These are phyloP conservation scores for Pocillopora grandis DNA, from an alignment of 92 coral and sea anemone genomes.

Conservation along the genomic window DNA sequence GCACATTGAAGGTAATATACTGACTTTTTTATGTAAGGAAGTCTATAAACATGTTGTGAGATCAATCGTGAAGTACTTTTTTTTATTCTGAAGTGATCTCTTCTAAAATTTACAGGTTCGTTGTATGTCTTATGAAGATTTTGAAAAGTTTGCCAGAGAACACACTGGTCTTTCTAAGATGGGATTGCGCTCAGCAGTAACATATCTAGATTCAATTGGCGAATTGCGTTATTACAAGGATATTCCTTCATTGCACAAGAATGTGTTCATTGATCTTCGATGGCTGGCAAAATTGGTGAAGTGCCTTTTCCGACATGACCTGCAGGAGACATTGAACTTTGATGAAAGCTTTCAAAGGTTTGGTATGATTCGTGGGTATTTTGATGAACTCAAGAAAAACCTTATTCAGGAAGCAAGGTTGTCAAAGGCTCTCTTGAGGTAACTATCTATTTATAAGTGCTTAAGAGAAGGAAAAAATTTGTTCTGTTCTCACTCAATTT, in stretches of 20 bases:
- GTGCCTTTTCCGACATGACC: conserved; percentile 84
- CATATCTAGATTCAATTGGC: conserved; percentile 80
- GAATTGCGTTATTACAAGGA: conserved; percentile 58
- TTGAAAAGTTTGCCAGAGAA: conserved; percentile 57
- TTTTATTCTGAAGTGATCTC: too few relatives aligned
- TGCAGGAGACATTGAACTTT: conserved; percentile 51
- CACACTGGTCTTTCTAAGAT: conserved; percentile 43
- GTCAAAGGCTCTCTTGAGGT: conserved; percentile 79
- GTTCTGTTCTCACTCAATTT: too few relatives aligned
- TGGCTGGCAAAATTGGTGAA: conserved; percentile 80
- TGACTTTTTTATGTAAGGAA: too few relatives aligned
- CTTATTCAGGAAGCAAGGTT: conserved; percentile 68
- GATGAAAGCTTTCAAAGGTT: conserved; percentile 45
- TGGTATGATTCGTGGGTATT: conserved; percentile 46
- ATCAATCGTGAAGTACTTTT: too few relatives aligned
- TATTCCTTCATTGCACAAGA: conserved; percentile 53
- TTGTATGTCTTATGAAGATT: conserved; percentile 67
- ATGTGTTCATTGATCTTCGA: conserved; percentile 77
- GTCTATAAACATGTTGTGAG: too few relatives aligned
- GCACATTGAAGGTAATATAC: too few relatives aligned
- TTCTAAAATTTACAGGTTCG: conserved; percentile 33
- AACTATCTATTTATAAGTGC: not conserved
- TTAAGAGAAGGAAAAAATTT: not conserved
- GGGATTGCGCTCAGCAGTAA: conserved; percentile 63
- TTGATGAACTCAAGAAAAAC: conserved; percentile 48